phyloP scores from a whole-genome alignment of 2,797 vertebrate genomes.

The Cuculus canorus region DNA sequence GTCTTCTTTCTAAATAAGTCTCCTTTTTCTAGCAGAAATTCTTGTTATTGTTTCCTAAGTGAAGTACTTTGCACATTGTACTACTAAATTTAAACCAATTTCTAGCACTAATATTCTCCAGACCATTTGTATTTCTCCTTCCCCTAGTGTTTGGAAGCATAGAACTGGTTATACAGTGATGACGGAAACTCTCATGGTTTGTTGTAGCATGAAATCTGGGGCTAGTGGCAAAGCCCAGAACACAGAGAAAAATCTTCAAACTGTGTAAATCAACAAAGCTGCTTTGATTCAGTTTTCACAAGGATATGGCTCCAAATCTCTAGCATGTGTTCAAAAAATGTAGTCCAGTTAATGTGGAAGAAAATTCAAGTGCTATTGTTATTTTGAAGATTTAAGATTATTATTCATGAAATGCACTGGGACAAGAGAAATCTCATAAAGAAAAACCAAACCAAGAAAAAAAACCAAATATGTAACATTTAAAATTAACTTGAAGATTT shows the following conservation, averaged over 20 bases:
- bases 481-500: constrained; percentile 77
- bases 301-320: constrained; percentile 35
- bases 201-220: constrained; percentile 39
- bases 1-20: neutral
- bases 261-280: constrained; percentile 60
- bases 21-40: constrained; percentile 20
- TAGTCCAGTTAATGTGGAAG: constrained; percentile 46
- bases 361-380: constrained; percentile 39
- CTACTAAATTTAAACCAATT: constrained; percentile 48
- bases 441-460: constrained; percentile 52
- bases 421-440: constrained; percentile 58
- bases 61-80: constrained; percentile 25
- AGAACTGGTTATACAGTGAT: neutral
- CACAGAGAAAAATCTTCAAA: constrained; percentile 57
- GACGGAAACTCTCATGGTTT: constrained; percentile 25
- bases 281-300: constrained; percentile 62
- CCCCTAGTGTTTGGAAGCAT: neutral
- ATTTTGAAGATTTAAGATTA: constrained; percentile 27
- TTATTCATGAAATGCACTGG: constrained; percentile 43
- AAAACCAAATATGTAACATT: constrained; percentile 59
- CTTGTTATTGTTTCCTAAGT: constrained; percentile 25
- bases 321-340: constrained; percentile 48
- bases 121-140: constrained; percentile 20
- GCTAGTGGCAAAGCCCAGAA: constrained; percentile 10
- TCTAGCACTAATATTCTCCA: constrained; percentile 17